phyloP scores from a whole-genome alignment of 37 sponge, comb jelly and placozoan species.

The Ephydatia muelleri region DNA sequence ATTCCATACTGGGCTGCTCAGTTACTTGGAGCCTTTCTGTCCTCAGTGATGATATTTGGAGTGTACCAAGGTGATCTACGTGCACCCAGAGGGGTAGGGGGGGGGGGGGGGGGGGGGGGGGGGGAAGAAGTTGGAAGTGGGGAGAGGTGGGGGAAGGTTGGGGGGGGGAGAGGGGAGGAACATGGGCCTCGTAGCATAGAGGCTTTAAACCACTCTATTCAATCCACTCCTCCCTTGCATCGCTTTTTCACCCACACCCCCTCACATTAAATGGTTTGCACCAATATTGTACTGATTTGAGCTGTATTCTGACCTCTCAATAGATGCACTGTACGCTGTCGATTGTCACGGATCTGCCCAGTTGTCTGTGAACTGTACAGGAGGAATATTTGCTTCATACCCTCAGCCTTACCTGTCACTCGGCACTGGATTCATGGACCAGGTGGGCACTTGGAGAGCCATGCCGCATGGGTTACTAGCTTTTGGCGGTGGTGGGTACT shows the following conservation, averaged over 20 bases:
- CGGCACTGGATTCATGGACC: constrained; percentile 70
- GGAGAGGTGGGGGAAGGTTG: not conserved
- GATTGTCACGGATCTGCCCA: not conserved
- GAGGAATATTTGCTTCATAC: constrained; percentile 30
- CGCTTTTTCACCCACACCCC: not conserved
- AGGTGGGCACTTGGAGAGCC: constrained; percentile 43
- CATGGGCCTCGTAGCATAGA: not conserved
- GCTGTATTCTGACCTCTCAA: not conserved
- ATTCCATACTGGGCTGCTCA: constrained; percentile 78
- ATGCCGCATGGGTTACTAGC: no score
- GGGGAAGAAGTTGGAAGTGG: not conserved
- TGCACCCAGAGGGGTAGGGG: not conserved
- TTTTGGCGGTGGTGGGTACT: no score
- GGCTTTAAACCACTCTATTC: not conserved
- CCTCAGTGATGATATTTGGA: constrained; percentile 67
- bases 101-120: not conserved
- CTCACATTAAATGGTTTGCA: not conserved
- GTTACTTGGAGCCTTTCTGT: constrained; percentile 79
- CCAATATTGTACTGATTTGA: not conserved
- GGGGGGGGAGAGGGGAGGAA: not conserved
- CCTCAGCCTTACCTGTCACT: constrained; percentile 41
- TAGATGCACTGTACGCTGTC: not conserved
- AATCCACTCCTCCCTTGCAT: not conserved
- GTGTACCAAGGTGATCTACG: constrained; percentile 63
- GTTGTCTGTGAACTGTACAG: constrained; percentile 38